A percentile compares a stretch with the other conserved stretches of the same genome.
Evolutionary conservation across 2,888 invertebrate genomes (phyloP).

Genomic region (Urechis unicinctus): DNA sequence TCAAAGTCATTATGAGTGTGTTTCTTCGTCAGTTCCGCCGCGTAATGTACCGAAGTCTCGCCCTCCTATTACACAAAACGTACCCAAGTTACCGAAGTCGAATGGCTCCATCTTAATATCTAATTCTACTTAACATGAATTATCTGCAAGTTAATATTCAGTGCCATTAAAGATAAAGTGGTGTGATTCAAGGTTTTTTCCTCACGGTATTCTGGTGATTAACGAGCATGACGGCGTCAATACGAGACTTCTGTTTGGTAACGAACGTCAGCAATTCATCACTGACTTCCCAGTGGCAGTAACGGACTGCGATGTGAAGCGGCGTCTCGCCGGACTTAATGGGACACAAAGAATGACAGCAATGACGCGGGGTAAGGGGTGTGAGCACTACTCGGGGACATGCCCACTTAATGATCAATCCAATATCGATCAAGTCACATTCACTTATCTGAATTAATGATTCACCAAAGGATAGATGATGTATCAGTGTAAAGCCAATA

Average conservation of each 20-base stretch:
- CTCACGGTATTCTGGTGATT: constrained; percentile 46
- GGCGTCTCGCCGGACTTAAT: constrained; percentile 86
- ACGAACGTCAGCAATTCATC: constrained; percentile 65
- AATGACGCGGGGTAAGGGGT: not conserved
- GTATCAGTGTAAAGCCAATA: no score
- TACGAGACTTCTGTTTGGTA: constrained; percentile 51
- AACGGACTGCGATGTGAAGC: constrained; percentile 83
- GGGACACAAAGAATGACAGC: not conserved
- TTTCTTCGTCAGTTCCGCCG: constrained; percentile 78
- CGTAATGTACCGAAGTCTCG: constrained; percentile 89
- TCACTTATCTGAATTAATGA: not conserved
- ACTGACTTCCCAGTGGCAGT: constrained; percentile 71
- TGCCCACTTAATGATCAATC: no score
- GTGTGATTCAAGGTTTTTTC: not conserved
- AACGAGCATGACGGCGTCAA: constrained; percentile 75
- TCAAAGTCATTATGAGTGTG: constrained; percentile 72
- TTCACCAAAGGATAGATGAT: no score
- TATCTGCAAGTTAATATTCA: no score
- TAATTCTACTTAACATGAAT: no score
- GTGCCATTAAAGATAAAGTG: no score
- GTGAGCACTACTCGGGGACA: no score
- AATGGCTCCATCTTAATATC: no score
- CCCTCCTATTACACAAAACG: no score
- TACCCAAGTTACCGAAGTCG: no score
- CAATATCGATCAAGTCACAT: not conserved